phyloP scores from a whole-genome alignment of 2,888 invertebrate genomes.

The Resseliella maxima region DNA sequence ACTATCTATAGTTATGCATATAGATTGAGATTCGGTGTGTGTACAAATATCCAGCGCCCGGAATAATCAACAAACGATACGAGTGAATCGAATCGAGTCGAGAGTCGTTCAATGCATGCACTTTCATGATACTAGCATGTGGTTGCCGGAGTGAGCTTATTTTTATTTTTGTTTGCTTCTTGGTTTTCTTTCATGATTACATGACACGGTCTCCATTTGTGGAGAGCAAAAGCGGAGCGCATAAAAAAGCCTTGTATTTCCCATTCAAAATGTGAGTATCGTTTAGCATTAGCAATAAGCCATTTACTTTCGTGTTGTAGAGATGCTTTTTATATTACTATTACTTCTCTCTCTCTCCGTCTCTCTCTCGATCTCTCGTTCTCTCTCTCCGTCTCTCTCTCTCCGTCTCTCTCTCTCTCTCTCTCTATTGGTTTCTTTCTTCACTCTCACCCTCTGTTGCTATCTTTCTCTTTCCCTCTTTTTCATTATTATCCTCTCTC shows the following conservation, averaged over 20 bases:
- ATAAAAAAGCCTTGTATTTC: constrained; percentile 23
- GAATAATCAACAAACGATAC: background rate
- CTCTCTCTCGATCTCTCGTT: background rate
- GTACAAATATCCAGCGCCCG: background rate
- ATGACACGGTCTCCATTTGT: constrained; percentile 30
- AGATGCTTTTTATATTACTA: constrained; percentile 16
- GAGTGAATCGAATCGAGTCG: background rate
- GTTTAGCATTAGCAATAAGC: constrained; percentile 53
- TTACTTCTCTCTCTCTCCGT: background rate
- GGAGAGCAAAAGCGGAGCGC: background rate
- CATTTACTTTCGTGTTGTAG: background rate
- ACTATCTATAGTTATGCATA: no score
- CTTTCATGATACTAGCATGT: background rate
- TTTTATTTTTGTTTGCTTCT: constrained; percentile 49
- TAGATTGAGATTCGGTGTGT: no score
- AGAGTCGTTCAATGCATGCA: background rate
- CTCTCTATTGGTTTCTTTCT: no score
- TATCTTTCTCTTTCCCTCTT: no score
- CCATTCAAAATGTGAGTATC: constrained; percentile 32
- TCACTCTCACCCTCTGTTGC: no score
- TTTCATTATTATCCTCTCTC: no score
- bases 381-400: no score
- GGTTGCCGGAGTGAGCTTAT: constrained; percentile 1
- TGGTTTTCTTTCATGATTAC: constrained; percentile 45
- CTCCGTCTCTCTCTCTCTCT: no score